These are phyloP conservation scores for Oligia fasciuncula DNA, from an alignment of 2,888 invertebrate genomes.

Conservation along the genomic window DNA sequence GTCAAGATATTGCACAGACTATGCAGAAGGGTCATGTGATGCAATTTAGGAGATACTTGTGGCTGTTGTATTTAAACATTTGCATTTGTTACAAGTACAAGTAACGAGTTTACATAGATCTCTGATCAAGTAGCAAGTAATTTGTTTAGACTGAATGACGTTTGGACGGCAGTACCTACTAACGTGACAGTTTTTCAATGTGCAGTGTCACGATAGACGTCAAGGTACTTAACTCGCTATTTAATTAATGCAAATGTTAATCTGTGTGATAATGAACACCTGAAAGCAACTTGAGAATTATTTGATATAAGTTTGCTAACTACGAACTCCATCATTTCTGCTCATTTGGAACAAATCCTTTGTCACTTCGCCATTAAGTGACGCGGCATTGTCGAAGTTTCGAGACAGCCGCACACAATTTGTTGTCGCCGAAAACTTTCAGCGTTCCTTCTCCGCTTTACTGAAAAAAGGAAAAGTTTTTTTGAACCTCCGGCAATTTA, in stretches of 20 bases:
- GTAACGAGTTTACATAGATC: not conserved
- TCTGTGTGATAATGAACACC: not conserved
- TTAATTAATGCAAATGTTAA: not conserved
- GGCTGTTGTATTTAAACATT: not conserved
- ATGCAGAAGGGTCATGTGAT: not conserved
- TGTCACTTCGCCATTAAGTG: slow-evolving; percentile 39
- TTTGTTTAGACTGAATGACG: not conserved
- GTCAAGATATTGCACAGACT: not conserved
- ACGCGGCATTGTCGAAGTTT: slow-evolving; percentile 55
- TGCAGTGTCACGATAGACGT: not conserved
- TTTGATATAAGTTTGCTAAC: slow-evolving; percentile 4
- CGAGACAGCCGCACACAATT: slow-evolving; percentile 57
- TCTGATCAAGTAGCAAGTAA: not conserved
- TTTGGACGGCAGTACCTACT: too few relatives aligned
- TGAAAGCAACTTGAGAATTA: not conserved
- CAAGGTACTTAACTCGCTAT: not conserved
- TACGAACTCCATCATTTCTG: slow-evolving; percentile 29
- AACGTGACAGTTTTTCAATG: not conserved
- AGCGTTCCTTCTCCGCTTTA: slow-evolving; percentile 37
- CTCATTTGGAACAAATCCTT: slow-evolving; percentile 38
- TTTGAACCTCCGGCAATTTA: slow-evolving; percentile 33
- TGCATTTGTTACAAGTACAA: not conserved
- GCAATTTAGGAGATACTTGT: not conserved
- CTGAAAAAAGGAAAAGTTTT: slow-evolving; percentile 33
- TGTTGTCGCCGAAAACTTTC: slow-evolving; percentile 57